Percentiles rank a stretch among this genome's conserved stretches.
Conservation (phyloP, 2,888 invertebrate species). For the Chalcosyrphus nemorum region DNA sequence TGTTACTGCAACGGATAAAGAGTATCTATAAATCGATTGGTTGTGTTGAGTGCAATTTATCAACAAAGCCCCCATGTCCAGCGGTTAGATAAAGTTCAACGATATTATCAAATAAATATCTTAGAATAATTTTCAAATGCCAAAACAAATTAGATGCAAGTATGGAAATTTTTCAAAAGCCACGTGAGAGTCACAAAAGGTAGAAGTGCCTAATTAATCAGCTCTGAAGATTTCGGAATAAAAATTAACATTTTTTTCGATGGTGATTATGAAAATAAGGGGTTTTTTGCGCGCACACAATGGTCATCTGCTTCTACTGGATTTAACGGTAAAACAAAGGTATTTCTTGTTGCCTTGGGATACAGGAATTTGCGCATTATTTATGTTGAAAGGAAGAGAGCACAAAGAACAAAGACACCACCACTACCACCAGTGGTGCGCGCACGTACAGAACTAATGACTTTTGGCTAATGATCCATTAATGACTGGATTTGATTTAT, state of each 20-base stretch:
- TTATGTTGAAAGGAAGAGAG: background rate
- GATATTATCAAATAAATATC: background rate
- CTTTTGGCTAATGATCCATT: conserved; percentile 48
- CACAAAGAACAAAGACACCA: conserved; percentile 10
- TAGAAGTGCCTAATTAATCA: conserved; percentile 12
- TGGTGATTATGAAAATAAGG: conserved; percentile 13
- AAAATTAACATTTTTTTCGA: background rate
- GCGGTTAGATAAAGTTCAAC: background rate
- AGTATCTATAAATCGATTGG: conserved; percentile 30
- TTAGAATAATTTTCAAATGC: conserved; percentile 5
- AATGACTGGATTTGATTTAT: conserved; percentile 26
- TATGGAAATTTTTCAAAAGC: conserved; percentile 25
- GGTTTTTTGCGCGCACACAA: background rate
- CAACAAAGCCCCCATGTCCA: conserved; percentile 3
- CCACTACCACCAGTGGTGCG: background rate
- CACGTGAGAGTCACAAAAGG: background rate
- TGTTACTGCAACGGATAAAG: conserved; percentile 22
- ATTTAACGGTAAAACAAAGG: conserved; percentile 9
- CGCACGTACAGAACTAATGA: conserved; percentile 8
- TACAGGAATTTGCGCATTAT: background rate
- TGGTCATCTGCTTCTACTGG: background rate
- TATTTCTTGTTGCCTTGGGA: background rate
- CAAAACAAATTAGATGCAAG: conserved; percentile 15
- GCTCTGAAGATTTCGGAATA: background rate
- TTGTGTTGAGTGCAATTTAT: conserved; percentile 29